Percentiles rank a stretch among this genome's conserved stretches.
phyloP scores from a whole-genome alignment of 2,797 vertebrate genomes.

The Pipistrellus kuhlii region DNA sequence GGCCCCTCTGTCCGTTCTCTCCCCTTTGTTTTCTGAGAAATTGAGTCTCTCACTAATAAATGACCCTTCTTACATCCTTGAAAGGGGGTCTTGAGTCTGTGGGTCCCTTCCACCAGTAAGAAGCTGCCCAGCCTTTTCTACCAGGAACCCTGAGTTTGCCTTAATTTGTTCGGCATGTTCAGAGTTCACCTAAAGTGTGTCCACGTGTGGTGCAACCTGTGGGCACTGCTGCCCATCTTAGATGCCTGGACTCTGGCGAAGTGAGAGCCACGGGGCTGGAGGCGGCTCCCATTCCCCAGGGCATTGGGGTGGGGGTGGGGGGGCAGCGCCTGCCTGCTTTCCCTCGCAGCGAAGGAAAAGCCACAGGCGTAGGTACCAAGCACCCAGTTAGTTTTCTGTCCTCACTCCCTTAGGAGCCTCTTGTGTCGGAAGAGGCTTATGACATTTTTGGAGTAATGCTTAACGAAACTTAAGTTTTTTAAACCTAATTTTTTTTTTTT shows the following conservation, averaged over 20 bases:
- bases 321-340: neutral
- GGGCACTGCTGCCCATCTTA: neutral
- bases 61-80: neutral
- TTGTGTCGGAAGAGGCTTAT: neutral
- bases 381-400: neutral
- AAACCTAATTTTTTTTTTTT: neutral
- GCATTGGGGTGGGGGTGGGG: no score
- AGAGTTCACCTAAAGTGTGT: neutral
- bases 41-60: neutral
- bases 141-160: neutral
- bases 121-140: neutral
- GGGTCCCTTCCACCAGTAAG: neutral
- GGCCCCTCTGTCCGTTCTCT: neutral
- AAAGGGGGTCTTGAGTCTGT: neutral
- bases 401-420: neutral
- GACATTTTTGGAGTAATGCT: neutral
- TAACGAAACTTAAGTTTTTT: neutral
- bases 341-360: neutral
- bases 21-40: neutral
- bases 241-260: neutral
- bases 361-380: neutral
- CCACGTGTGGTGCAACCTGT: neutral
- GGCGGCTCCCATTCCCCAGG: neutral
- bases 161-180: neutral
- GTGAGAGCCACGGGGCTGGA: neutral